Evolutionary conservation across 2,888 invertebrate species (phyloP), one percentile per base, ranked within the genome.

Genomic region (Brachyopa scutellaris): DNA sequence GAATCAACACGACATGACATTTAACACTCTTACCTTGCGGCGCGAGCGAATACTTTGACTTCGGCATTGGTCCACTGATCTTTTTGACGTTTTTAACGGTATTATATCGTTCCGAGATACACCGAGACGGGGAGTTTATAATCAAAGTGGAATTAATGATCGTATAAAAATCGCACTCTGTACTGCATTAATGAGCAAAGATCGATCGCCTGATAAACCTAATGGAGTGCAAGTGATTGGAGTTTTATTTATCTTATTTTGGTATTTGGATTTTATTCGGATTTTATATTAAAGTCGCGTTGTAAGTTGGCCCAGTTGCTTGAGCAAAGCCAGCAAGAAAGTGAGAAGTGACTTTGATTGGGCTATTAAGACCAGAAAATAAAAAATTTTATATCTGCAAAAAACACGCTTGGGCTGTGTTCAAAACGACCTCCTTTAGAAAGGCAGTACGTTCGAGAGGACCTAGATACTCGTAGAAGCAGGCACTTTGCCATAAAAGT

Each of bases 1-100:
- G 23, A 55, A 79, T 72, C 78, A 72, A 66, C 61, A 62, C 73
- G 67, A 79, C 73, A 79, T 73, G 79, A 73, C 79, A 67, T 79
- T 67, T 73, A 67, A 73, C 79, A 79, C 26, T 6, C 79, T 79
- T 66, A 61, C 19, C 64, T 72, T 17, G 59, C 38, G 40, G 59
- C 19, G n/a, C 26, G n/a, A n/a, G 17, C 7, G 19, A 23, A 38
- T 31, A 33, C 55, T 29, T 36, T 31, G 31, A 7, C 7, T 26
- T 13, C n/a, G 3, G 15, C 2, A 2, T 26, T 45, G 40, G 49
- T 47, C 15, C 23, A 31, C 1, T 29, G 40, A 53, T 57, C 11
- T 33, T 1, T 64, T 31, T 7, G 33, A 57, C 21, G 51, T 13
- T 9, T 17, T 13, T 40, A 70, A 70, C 70, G 49, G 70, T 61